Base-by-base conservation (phyloP, 2,113 vertebrate genomes). In the Hypomesus transpacificus region DNA sequence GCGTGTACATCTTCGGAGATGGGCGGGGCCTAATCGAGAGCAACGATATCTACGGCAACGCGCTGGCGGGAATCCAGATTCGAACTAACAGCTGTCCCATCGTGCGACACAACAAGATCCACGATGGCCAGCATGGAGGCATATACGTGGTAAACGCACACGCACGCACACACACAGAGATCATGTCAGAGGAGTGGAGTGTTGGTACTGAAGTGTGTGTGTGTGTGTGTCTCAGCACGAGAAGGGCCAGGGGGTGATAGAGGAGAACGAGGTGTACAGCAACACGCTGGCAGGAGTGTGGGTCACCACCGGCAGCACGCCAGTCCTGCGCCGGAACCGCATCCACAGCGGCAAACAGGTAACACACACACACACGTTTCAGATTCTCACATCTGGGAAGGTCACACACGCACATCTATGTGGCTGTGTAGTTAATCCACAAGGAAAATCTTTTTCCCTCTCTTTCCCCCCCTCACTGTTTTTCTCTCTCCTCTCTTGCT, bases 321-420 rank as follows among this genome's bases (percentile, higher is more conserved):
- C 97, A 3, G 97, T 98, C 68, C 86, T 99, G 77, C 93, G 97
- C 82, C 95, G 96, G 91, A 99, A 99, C 90, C 93, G 97, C 82
- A 98, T 98, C 92, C 97, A 98, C 91, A 98, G 97, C 59, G 97
- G 97, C 74, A 99, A 99, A 84, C 97, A 99, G 95, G 97, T 98
- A 82, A 77, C 82, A 20, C 3, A 65, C 3, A n/a, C 0, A 46
- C 39, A 46, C 39, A 46, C 39, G 9, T 7, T 46, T 46, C 39
- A 13, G 4, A 46, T 46, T 46, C 5, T 46, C 39, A 46, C 39
- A 46, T 46, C 39, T 46, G 9, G 39, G 39, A 1, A 46, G 9
- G 39, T 46, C 39, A 11, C 39, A 46, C 39, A 46, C 8, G n/a
- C 3, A 26, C 3, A 18, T 54, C 17, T 5, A 14, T n/a, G 31